Base-by-base conservation (phyloP, 2,113 vertebrate species). In the Garra rufa region DNA sequence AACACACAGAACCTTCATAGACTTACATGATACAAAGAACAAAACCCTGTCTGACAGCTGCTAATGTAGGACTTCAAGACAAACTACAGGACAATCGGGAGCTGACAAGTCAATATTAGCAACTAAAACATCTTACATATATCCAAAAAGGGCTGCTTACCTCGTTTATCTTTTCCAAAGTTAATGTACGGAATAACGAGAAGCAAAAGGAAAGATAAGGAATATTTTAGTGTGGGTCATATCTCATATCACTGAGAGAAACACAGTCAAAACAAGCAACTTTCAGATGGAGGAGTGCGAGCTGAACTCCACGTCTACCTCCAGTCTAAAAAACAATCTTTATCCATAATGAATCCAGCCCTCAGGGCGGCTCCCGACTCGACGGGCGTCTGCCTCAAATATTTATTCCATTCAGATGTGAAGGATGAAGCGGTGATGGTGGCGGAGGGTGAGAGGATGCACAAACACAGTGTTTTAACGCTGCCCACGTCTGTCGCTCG, bases 271-370 rank as follows among this genome's bases (percentile, higher is more conserved):
- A 41, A 67, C 79, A 81, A 88, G 79, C 79, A 44, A 88, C 34
- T 52, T 80, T 83, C 63, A 86, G 30, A 73, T 80, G 43, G 59
- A 63, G 65, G 63, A 19, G 67, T 74, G 83, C 14, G 63, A 80
- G 87, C 82, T 80, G 69, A 84, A 84, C 85, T 87, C 41, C 67
- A 57, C 61, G 85, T 80, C 85, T 83, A 87, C 77, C 70, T 83
- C 69, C 83, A 77, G 76, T 75, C 83, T 79, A 84, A 86, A 34
- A 89, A 91, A 55, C 24, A n/a, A n/a, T 88, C 87, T 88, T 82
- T 89, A 91, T 91, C 85, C 83, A 91, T 89, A 89, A 91, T 91
- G 87, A 88, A 90, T 89, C 55, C 59, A 82, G 82, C 87, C 90
- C 89, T 90, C 44, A 70, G 87, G 89, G 87, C 67, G 82, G 88